Base-by-base conservation (phyloP, 2,888 invertebrate species). In the Cremastobaeus sp. region DNA sequence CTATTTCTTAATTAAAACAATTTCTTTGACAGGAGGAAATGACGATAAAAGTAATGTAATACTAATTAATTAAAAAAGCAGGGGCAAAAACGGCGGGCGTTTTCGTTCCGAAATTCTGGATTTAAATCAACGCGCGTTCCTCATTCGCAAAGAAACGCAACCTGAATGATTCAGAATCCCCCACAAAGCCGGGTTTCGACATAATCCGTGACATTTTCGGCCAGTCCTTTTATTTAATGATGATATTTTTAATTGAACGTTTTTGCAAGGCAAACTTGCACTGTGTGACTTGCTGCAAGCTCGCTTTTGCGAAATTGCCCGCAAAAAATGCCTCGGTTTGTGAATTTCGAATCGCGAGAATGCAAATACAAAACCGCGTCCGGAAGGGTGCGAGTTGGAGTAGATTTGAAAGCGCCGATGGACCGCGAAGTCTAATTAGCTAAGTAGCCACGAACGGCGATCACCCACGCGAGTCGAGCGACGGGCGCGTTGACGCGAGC, bases 91-190 rank as follows among this genome's bases (percentile, higher is more conserved):
- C 4, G 2, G 2, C 14, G 3, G 3, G 3, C 25, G 3, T 43
- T 48, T 64, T 64, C 28, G 30, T 45, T 8, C 6, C 43, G 28
- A 60, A 45, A 30, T 39, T 12, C 11, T 4, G 12, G 14, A 59
- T 55, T 55, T 28, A 18, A 37, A 57, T 48, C 48, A 55, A 68
- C 68, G 37, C 45, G 52, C 18, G 54, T 35, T 70, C 34, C 35
- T 60, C 43, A 70, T 55, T 62, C 39, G 70, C 48, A 57, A 62
- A 62, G 43, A 70, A 55, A 35, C 18, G 54, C 41, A 30, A 50
- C 57, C 21, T 55, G 35, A 62, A 62, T 45, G 45, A 59, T 20
- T 50, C 32, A 25, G 30, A 48, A 57, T 18, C 25, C 9, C 37
- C 9, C 39, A 62, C 48, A 54, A 45, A 54, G 60, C 39, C 15